Base-by-base conservation (phyloP, 2,888 invertebrate genomes). In the Frankliniella fusca region DNA sequence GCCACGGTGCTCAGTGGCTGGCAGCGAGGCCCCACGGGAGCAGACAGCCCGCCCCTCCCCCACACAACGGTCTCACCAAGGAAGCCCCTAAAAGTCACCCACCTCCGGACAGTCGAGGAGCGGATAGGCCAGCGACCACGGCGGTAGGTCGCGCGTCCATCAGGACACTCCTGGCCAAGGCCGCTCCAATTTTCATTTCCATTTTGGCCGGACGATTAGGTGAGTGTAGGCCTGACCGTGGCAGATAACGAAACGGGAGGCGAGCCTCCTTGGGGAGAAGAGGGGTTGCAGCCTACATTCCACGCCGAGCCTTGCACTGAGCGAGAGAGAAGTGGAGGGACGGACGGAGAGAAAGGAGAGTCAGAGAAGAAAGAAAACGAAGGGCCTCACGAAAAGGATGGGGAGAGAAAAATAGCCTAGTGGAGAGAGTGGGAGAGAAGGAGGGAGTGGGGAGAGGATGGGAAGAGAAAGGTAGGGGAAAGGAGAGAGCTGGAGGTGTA, bases 251-350 rank as follows among this genome's bases (percentile, higher is more conserved):
- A 18, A 61, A 61, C 61, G 61, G 61, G 20, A 61, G 61, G n/a
- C 61, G n/a, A 18, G 61, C 61, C 18, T 11, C 3, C 38, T 5
- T 3, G 38, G 38, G 38, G 38, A 5, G 15, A 12, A 8, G 15
- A 18, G 15, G 1, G 54, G 23, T 23, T 23, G 70, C 70, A 76
- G 70, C 70, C 70, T 76, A 76, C 70, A 76, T 76, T 27, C 70
- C 70, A 76, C 27, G 70, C 70, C 70, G 70, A 76, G 70, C 70
- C 70, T 76, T 27, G 70, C 70, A 76, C 70, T 10, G 70, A 23
- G 70, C 23, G 27, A 76, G 70, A 76, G 12, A 23, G 70, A 76
- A 18, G 54, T n/a, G 15, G 61, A 18, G 61, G 15, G 61, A 18
- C 0, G 15, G 61, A 61, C 18, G 15, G 61, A 61, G 15, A 18